Evolutionary conservation across 1,140 invertebrate genomes (phyloP).

Genomic region (Drosophila lacertosa): DNA sequence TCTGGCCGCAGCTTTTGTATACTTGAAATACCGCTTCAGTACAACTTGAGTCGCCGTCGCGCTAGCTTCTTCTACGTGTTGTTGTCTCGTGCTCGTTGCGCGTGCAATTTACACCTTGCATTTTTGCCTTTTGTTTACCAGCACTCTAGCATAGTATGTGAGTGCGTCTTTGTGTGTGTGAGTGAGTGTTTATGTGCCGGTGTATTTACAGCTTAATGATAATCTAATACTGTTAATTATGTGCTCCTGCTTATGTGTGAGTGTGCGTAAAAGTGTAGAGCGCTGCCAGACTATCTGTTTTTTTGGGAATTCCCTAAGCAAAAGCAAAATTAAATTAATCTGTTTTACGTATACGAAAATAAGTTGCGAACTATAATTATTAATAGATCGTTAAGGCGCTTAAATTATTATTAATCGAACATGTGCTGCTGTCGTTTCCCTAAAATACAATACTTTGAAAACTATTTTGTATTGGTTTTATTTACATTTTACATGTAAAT

Average conservation of each 20-base stretch:
- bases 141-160: slow-evolving; percentile 4
- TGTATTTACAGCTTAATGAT: slow-evolving; percentile 68
- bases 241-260: slow-evolving; percentile 1
- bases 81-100: slow-evolving; percentile 14
- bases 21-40: slow-evolving; percentile 79
- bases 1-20: slow-evolving; percentile 60
- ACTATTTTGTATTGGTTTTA: not conserved
- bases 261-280: slow-evolving; percentile 8
- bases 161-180: slow-evolving; percentile 24
- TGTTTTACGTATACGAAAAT: not conserved
- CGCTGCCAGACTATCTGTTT: slow-evolving; percentile 12
- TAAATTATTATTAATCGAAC: slow-evolving; percentile 38
- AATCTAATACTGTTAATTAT: slow-evolving; percentile 66
- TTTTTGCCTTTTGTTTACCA: slow-evolving; percentile 70
- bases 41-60: slow-evolving; percentile 64
- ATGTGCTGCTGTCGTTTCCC: slow-evolving; percentile 22
- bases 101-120: slow-evolving; percentile 53
- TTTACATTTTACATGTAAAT: slow-evolving; percentile 1
- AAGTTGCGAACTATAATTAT: slow-evolving; percentile 1
- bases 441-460: not conserved
- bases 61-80: slow-evolving; percentile 46
- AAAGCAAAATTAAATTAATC: not conserved
- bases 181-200: slow-evolving; percentile 51
- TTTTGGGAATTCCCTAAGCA: slow-evolving; percentile 1
- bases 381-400: slow-evolving; percentile 4